These are phyloP conservation scores for Zosterops lateralis DNA, from an alignment of 2,113 vertebrate genomes.

Conservation along the genomic window DNA sequence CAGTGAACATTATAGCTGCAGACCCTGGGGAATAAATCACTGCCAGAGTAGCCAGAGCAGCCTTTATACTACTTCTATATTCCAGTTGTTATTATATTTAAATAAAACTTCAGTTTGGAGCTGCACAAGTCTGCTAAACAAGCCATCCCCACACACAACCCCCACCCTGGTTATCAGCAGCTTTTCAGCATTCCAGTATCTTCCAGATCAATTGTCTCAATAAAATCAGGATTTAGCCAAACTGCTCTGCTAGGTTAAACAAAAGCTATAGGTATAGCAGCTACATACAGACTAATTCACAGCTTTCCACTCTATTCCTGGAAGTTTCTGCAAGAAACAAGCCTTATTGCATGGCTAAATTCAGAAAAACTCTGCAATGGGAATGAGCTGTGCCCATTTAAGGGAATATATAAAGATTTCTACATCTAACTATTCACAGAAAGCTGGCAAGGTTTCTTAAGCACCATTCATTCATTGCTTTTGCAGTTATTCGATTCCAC, in stretches of 20 bases:
- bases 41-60: constrained; percentile 5
- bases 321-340: neutral
- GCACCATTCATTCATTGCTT: constrained; percentile 46
- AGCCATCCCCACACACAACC: neutral
- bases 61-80: neutral
- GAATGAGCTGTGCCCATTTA: constrained; percentile 44
- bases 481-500: neutral
- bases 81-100: neutral
- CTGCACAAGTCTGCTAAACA: neutral
- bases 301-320: neutral
- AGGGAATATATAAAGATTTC: constrained; percentile 47
- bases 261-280: neutral
- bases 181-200: neutral
- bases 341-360: neutral
- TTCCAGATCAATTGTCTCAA: neutral
- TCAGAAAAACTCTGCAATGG: constrained; percentile 2
- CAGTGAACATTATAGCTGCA: constrained; percentile 40
- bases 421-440: constrained; percentile 33
- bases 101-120: neutral
- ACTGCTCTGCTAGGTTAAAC: neutral
- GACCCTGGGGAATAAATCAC: constrained; percentile 2
- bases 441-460: constrained; percentile 43
- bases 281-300: neutral
- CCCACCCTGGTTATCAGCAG: neutral
- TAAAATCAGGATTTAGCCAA: neutral